Evolutionary conservation across 2,888 invertebrate species (phyloP).

Genomic region (Branchipolynoe longqiensis): DNA sequence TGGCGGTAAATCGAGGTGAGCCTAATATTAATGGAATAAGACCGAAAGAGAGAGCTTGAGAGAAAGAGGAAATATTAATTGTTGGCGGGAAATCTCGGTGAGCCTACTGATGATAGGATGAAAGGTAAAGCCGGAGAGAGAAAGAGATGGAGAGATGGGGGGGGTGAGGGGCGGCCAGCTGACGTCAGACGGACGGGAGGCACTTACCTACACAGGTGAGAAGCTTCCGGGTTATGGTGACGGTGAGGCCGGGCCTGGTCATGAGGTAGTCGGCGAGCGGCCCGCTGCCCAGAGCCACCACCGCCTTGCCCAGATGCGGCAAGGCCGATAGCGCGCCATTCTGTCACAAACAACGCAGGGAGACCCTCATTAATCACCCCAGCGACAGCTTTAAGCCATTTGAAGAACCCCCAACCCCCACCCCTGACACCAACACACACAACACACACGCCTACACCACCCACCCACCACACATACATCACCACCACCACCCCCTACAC

Average conservation of each 20-base stretch:
- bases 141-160: no score
- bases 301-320: conserved; percentile 77
- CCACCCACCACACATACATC: background rate
- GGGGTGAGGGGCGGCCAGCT: no score
- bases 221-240: conserved; percentile 76
- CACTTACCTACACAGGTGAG: conserved; percentile 73
- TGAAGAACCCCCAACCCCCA: background rate
- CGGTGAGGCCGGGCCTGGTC: conserved; percentile 67
- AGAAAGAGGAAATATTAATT: no score
- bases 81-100: no score
- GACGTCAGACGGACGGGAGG: background rate
- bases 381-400: background rate
- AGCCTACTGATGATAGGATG: no score
- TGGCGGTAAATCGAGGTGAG: no score
- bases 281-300: conserved; percentile 75
- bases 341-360: conserved; percentile 68
- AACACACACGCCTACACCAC: background rate
- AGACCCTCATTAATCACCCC: background rate
- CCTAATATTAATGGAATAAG: no score
- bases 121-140: no score
- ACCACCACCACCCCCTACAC: background rate
- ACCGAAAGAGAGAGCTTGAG: no score
- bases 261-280: conserved; percentile 77
- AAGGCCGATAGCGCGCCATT: conserved; percentile 78
- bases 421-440: background rate